Percentiles rank a stretch among this genome's conserved stretches.
phyloP scores from a whole-genome alignment of 2,888 invertebrate genomes.

The Hirtodrosophila histrioides region DNA sequence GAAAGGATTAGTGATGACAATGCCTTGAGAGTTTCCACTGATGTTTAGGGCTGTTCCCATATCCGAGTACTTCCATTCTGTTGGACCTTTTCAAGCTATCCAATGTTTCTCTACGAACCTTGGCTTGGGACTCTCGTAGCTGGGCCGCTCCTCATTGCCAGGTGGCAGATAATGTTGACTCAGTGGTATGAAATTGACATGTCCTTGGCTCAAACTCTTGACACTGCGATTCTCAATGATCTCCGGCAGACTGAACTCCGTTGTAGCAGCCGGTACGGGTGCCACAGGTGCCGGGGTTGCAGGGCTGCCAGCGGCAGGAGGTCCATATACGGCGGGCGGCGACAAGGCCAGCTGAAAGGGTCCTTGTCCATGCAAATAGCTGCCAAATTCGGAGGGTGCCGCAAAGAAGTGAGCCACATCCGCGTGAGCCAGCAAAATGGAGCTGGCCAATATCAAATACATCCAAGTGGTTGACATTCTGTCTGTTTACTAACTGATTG shows the following conservation, averaged over 20 bases:
- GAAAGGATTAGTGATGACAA: neutral
- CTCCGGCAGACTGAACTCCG: slow-evolving; percentile 81
- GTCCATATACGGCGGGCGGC: slow-evolving; percentile 63
- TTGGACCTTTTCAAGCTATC: too few species aligned
- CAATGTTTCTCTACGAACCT: slow-evolving; percentile 44
- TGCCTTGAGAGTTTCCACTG: too few species aligned
- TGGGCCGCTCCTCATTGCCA: slow-evolving; percentile 66
- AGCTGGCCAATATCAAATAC: slow-evolving; percentile 14
- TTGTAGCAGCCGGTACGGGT: slow-evolving; percentile 59
- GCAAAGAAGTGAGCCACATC: slow-evolving; percentile 79
- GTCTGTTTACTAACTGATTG: slow-evolving; percentile 47
- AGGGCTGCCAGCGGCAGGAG: slow-evolving; percentile 31
- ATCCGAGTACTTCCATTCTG: too few species aligned
- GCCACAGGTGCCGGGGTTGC: slow-evolving; percentile 65
- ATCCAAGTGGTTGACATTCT: slow-evolving; percentile 60
- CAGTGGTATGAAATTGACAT: slow-evolving; percentile 79
- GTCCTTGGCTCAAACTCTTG: slow-evolving; percentile 47
- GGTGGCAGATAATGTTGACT: slow-evolving; percentile 77
- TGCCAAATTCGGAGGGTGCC: slow-evolving; percentile 63
- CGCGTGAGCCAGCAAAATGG: slow-evolving; percentile 24
- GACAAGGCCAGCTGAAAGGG: slow-evolving; percentile 54
- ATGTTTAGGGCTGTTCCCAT: too few species aligned
- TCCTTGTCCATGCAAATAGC: slow-evolving; percentile 58
- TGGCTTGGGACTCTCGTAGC: slow-evolving; percentile 73
- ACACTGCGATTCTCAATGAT: slow-evolving; percentile 81